These are phyloP conservation scores for Cyprinella venusta DNA, from an alignment of 2,797 vertebrate species.

Conservation along the genomic window DNA sequence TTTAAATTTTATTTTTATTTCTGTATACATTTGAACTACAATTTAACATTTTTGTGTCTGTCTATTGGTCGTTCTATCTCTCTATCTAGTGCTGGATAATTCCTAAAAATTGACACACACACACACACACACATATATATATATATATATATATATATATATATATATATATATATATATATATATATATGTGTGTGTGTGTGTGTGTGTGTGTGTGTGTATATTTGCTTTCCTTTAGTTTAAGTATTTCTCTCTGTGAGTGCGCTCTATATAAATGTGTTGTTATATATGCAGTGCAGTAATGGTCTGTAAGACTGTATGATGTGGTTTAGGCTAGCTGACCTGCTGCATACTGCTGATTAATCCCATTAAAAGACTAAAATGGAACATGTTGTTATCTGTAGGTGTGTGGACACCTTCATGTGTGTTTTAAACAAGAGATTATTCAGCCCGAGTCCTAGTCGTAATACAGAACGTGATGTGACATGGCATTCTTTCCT, in stretches of 20 bases:
- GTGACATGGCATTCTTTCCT: not conserved
- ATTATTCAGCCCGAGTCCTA: not conserved
- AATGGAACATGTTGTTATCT: slow-evolving; percentile 21
- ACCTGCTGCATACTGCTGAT: not conserved
- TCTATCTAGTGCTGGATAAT: not conserved
- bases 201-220: too few species aligned
- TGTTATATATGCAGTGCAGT: slow-evolving; percentile 4
- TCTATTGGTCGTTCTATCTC: not conserved
- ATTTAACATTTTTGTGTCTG: not conserved
- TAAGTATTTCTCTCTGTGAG: not conserved
- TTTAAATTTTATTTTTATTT: not conserved
- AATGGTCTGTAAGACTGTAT: not conserved
- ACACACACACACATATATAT: too few species aligned
- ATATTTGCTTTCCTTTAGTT: not conserved
- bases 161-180: too few species aligned
- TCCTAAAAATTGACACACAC: too few species aligned
- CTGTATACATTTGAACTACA: too few species aligned
- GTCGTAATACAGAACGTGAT: not conserved
- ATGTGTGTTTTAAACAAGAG: slow-evolving; percentile 14
- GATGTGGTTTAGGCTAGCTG: slow-evolving; percentile 25
- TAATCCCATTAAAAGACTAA: slow-evolving; percentile 43
- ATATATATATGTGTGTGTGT: too few species aligned
- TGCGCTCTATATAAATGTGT: not conserved
- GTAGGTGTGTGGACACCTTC: not conserved
- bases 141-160: too few species aligned